phyloP scores from a whole-genome alignment of 2,113 vertebrate species.

The Sapayoa aenigma region DNA sequence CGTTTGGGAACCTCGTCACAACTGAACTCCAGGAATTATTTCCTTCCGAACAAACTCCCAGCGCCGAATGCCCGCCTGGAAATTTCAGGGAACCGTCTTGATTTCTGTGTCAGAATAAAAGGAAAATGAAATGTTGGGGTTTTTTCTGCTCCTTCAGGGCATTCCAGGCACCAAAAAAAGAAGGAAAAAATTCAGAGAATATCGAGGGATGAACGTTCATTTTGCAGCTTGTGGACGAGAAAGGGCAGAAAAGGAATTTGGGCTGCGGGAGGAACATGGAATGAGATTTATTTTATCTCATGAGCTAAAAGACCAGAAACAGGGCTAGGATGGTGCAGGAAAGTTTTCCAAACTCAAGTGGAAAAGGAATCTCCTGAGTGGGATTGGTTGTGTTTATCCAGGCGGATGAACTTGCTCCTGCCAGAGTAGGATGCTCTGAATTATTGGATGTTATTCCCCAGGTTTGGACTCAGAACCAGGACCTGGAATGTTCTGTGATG shows the following conservation, averaged over 20 bases:
- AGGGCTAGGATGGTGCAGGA: neutral
- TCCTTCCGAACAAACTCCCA: neutral
- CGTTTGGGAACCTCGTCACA: neutral
- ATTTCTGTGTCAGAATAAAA: neutral
- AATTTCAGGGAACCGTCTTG: neutral
- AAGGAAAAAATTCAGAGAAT: neutral
- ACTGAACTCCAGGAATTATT: neutral
- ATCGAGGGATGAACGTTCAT: neutral
- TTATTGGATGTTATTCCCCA: too few relatives aligned
- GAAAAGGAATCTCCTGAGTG: neutral
- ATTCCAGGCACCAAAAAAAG: neutral
- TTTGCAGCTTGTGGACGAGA: neutral
- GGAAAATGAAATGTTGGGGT: neutral
- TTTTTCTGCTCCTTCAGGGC: neutral
- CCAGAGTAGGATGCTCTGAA: neutral
- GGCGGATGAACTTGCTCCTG: too few relatives aligned
- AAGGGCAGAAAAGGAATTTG: neutral
- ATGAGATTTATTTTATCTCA: rapidly evolving
- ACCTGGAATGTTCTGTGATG: neutral
- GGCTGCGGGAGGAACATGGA: neutral
- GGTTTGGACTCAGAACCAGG: neutral
- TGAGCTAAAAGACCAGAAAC: neutral
- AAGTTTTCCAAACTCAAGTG: neutral
- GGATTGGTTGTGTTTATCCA: rapidly evolving
- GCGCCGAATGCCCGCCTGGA: neutral